Base-by-base conservation (phyloP, 2,113 vertebrate genomes). In the Empidonax traillii region DNA sequence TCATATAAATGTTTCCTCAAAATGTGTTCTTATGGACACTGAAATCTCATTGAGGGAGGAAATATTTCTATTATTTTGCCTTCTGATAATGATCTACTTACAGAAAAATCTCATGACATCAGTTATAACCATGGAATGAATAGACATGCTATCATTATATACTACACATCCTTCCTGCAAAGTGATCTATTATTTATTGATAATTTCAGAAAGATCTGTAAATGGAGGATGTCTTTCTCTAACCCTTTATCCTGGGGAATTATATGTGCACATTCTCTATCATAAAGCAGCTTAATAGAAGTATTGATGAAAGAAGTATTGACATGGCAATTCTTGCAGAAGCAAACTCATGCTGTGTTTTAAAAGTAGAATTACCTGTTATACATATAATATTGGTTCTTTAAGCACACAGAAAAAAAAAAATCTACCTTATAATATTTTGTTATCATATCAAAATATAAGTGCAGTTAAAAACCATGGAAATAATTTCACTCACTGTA, bases 231-330 rank as follows among this genome's bases (percentile, higher is more conserved):
- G 11, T 65, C 31, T 76, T 76, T 69, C 22, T 37, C 37, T 53
- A 80, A 68, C 9, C 25, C 20, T 66, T 74, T 9, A n/a, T 69
- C 31, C 53, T 53, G 43, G 13, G 17, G 7, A 92, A 71, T 2
- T 2, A 61, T 28, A 73, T 8, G 44, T 0, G 0, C 0, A 1
- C 22, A 4, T 35, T 69, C 17, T 79, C 17, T 30, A 28, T 33
- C 61, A 72, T n/a, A 79, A 82, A 90, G 20, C 44, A 76, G 10
- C n/a, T 75, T 68, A 62, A 90, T 0, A 56, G 14, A 79, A 58
- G 16, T 19, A 51, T 52, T 59, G 66, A 49, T 62, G 76, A 66
- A 47, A 49, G 27, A 58, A 77, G 5, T 7, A 56, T 5, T 61
- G n/a, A 56, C 12, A 56, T 1, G 3, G 12, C 6, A 90, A 19